A percentile compares a stretch with the other conserved stretches of the same genome.
phyloP scores from a whole-genome alignment of 2,113 vertebrate species.

The Ptilorrhoa leucosticta region DNA sequence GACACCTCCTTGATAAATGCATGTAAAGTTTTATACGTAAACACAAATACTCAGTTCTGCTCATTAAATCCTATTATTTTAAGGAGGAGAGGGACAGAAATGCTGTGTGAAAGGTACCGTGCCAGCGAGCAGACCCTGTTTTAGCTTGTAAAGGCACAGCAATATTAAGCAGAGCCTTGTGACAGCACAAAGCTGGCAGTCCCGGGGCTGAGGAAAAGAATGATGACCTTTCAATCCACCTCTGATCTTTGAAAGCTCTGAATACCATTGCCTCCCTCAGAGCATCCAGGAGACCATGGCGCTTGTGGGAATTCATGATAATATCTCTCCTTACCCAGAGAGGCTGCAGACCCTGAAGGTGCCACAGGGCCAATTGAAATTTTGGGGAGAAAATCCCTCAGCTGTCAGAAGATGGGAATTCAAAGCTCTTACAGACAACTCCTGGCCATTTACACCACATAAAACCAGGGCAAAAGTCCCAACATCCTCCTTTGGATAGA shows the following conservation, averaged over 20 bases:
- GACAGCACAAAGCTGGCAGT: neutral
- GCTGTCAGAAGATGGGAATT: neutral
- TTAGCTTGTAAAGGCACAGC: neutral
- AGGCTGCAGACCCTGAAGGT: neutral
- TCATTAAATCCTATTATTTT: neutral
- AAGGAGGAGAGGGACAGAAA: neutral
- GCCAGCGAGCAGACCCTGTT: accelerated
- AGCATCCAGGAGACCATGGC: neutral
- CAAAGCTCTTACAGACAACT: neutral
- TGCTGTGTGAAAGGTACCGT: neutral
- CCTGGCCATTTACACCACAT: neutral
- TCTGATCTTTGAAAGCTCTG: neutral
- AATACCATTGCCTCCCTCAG: neutral
- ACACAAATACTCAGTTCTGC: neutral
- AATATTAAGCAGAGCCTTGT: neutral
- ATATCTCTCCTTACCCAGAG: neutral
- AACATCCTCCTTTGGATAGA: neutral
- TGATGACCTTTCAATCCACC: neutral
- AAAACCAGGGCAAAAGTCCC: neutral
- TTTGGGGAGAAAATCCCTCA: neutral
- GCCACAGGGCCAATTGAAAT: neutral
- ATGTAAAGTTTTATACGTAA: neutral
- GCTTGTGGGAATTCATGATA: neutral
- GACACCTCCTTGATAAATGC: neutral
- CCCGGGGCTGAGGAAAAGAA: neutral